Evolutionary conservation across 2,888 invertebrate genomes (phyloP), one percentile per base, ranked within the genome.

Genomic region (Melitaea athalia): DNA sequence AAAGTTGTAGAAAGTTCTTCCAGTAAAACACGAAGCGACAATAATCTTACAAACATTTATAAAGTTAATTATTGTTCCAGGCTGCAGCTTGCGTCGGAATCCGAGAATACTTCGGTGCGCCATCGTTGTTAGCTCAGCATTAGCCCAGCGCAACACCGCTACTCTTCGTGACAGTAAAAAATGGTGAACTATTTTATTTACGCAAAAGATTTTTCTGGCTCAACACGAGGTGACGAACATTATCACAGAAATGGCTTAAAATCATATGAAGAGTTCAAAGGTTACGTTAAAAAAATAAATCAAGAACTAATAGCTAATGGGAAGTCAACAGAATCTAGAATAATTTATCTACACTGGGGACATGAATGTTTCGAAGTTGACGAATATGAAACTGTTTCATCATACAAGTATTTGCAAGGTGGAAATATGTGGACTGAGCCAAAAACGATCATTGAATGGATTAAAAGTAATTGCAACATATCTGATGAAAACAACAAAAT

Each of bases 301-400:
- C 70, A 76, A 69, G 71, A 76, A 69, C 53, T 68, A 63, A 42
- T 57, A 61, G n/a, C n/a, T 49, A 68, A 69, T 38, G 71, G 52
- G 45, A 71, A 74, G 11, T 61, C 65, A 11, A 72, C 68, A 65
- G 71, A 77, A 70, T 77, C 73, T 0, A 75, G 74, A 75, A 74
- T 77, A 14, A 50, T 81, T 68, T 81, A 80, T 61, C 76, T 81
- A 59, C 79, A 81, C 64, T 81, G 81, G 80, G 77, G 79, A 5
- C 3, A 72, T 53, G 6, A 14, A 5, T 80, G 80, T 69, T 63
- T 17, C 3, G 75, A 79, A 70, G 78, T 80, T 5, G 69, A 76
- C 57, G 81, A 80, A 75, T 38, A 75, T 0, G 62, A 15, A 14
- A 67, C 68, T 63, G 65, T 59, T 67, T 49, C n/a, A 42, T 4